A percentile compares a stretch with the other conserved stretches of the same genome.
Conservation (phyloP, 1,140 invertebrate species). For the Triops cancriformis region DNA sequence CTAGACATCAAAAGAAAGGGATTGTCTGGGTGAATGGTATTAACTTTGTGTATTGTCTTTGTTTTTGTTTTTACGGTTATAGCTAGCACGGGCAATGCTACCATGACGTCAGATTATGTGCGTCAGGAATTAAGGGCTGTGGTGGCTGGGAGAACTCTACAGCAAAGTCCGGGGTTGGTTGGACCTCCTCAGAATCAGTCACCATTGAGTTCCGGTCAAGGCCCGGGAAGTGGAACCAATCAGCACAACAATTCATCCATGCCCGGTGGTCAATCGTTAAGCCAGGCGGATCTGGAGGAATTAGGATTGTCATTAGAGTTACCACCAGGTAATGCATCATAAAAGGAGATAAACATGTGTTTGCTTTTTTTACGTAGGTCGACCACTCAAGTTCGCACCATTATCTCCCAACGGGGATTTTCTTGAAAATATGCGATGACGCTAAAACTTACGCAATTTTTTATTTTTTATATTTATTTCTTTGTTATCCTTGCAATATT, state of each 20-base stretch:
- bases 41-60: neutral
- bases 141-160: conserved; percentile 59
- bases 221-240: conserved; percentile 29
- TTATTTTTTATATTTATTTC: too few relatives aligned
- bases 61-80: neutral
- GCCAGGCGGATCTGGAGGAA: conserved; percentile 55
- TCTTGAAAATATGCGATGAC: too few relatives aligned
- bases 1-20: neutral
- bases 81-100: neutral
- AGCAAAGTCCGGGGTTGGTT: conserved; percentile 27
- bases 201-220: conserved; percentile 29
- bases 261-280: conserved; percentile 40
- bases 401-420: neutral
- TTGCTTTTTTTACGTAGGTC: neutral
- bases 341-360: neutral
- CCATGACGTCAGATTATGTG: conserved; percentile 66
- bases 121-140: conserved; percentile 78
- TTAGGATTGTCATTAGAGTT: conserved; percentile 60
- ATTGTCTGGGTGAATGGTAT: neutral
- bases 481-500: too few relatives aligned
- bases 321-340: conserved; percentile 46
- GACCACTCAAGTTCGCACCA: neutral
- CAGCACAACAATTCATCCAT: conserved; percentile 29
- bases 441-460: too few relatives aligned
- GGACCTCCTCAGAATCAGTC: conserved; percentile 37